Conservation (phyloP, 2,797 vertebrate genomes). For the Carcharodon carcharias region DNA sequence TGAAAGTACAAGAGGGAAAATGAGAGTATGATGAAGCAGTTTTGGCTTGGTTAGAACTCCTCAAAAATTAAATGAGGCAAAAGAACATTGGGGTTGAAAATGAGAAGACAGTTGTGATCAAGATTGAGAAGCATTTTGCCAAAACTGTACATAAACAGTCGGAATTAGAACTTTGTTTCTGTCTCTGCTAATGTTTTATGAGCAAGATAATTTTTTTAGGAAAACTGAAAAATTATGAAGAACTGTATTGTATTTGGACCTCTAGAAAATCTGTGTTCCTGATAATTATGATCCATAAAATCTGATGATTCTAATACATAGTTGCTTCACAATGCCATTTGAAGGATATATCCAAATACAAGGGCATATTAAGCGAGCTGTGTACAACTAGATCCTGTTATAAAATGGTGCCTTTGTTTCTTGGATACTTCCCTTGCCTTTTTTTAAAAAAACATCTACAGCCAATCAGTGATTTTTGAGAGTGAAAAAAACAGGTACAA, state of each 20-base stretch:
- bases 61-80: not conserved
- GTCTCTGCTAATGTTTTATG: not conserved
- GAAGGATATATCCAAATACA: not conserved
- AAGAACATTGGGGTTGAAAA: not conserved
- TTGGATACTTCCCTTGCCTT: not conserved
- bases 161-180: not conserved
- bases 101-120: not conserved
- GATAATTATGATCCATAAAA: not conserved
- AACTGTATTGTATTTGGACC: not conserved
- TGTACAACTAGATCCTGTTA: not conserved
- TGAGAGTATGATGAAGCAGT: not conserved
- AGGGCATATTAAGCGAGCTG: not conserved
- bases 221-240: not conserved
- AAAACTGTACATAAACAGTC: not conserved
- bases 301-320: not conserved
- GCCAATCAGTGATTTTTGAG: no score
- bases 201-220: not conserved
- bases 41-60: not conserved
- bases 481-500: not conserved
- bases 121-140: not conserved
- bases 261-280: not conserved
- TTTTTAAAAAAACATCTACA: not conserved
- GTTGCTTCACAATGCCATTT: not conserved
- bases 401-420: not conserved
- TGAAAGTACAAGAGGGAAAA: not conserved